Evolutionary conservation across 2,797 vertebrate genomes (phyloP), one percentile per base, ranked within the genome.

Genomic region (Danio jaintianensis): DNA sequence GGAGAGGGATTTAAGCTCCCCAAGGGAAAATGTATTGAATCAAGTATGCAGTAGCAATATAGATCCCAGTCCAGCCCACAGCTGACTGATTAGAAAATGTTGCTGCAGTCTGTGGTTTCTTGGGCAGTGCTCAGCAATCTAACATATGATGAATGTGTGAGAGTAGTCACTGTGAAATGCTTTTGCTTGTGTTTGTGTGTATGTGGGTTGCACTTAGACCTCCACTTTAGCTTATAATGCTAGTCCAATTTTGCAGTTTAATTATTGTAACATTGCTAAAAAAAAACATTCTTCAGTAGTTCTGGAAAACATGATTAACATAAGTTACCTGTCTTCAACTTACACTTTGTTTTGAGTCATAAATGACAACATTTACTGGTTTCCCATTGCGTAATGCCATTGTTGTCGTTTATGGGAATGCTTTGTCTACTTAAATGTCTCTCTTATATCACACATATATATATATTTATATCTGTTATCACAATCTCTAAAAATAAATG

Each of bases 1-100:
- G 70, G 40, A 64, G 38, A 73, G 78, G 48, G 69, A 13, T 48
- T 64, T 56, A 45, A 45, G 48, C 47, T 79, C 68, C 69, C 43
- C 47, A 3, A 22, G 58, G 58, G 50, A 43, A 63, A 64, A 18
- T 75, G 6, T 9, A 52, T 9, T 20, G 4, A 52, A 63, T 43
- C 58, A 55, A 66, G 50, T 6, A 47, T 66, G 22, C 50, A 36
- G 59, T 7, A 43, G 36, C 40, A 63, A 53, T 62, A 6, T 45
- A 61, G 58, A 59, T 79, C 63, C 20, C 38, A 52, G 42, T 18
- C 18, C 29, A 77, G 15, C 20, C 18, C 11, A 13, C 36, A 47
- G 56, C 52, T 67, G 42, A 8, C 63, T 42, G 53, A 50, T 69
- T 67, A 20, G 20, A 77, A 77, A 77, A 43, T 53, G 6, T 45